phyloP scores from a whole-genome alignment of 92 coral and sea anemone genomes.

The Umimayanthus chanpuru region DNA sequence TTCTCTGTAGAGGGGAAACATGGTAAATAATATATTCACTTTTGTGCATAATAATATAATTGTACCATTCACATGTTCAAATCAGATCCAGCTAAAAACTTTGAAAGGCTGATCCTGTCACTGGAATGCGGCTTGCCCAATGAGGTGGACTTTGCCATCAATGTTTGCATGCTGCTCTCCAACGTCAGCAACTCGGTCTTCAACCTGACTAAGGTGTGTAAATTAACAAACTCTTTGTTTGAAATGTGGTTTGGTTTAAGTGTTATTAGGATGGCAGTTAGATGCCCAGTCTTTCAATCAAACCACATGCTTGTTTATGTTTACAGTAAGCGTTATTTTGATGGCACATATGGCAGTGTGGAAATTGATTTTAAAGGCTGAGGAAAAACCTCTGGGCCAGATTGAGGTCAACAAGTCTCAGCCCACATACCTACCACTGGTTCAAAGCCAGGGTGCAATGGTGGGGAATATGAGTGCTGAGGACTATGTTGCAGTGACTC shows the following conservation, averaged over 20 bases:
- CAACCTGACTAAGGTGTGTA: constrained; percentile 88
- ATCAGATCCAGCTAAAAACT: constrained; percentile 83
- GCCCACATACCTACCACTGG: too few relatives aligned
- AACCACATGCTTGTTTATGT: not conserved
- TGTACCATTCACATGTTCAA: not conserved
- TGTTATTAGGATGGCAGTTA: not conserved
- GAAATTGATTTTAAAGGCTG: too few relatives aligned
- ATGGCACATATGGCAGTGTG: too few relatives aligned
- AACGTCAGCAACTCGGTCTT: constrained; percentile 99
- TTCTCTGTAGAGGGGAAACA: too few relatives aligned
- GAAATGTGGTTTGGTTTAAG: not conserved
- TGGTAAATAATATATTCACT: not conserved
- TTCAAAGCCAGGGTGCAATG: too few relatives aligned
- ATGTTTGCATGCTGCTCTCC: constrained; percentile 95
- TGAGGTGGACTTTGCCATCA: constrained; percentile 98
- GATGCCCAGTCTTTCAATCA: not conserved
- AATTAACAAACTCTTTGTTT: too few relatives aligned
- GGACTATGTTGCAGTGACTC: too few relatives aligned
- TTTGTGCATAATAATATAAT: constrained; percentile 35
- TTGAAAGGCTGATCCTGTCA: constrained; percentile 93
- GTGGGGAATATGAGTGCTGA: too few relatives aligned
- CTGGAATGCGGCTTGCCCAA: constrained; percentile 97
- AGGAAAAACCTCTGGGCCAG: too few relatives aligned
- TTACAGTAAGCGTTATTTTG: too few relatives aligned
- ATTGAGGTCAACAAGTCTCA: too few relatives aligned